Evolutionary conservation across 2,113 vertebrate genomes (phyloP).

Genomic region (Theropithecus gelada): DNA sequence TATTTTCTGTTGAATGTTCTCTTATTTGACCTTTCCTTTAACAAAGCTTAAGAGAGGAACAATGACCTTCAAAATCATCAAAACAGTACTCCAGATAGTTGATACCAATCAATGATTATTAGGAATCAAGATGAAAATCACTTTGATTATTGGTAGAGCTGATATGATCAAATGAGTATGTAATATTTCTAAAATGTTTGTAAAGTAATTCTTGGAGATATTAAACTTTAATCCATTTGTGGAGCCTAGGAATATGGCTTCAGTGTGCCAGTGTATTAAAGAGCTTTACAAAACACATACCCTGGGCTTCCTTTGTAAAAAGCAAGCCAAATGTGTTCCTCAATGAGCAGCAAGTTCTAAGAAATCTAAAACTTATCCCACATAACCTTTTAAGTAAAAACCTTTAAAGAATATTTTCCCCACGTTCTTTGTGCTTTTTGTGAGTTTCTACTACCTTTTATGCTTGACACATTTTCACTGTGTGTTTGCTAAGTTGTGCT

Average conservation of each 20-base stretch:
- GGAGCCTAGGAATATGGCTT: neutral
- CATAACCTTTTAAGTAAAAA: slow-evolving; percentile 45
- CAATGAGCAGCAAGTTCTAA: slow-evolving; percentile 51
- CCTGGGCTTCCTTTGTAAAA: slow-evolving; percentile 22
- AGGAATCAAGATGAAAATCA: neutral
- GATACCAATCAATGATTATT: neutral
- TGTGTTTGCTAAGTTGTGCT: neutral
- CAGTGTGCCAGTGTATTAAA: neutral
- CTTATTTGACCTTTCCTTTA: neutral
- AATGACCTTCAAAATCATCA: neutral
- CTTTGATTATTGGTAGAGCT: neutral
- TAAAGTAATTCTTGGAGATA: neutral
- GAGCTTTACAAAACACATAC: neutral
- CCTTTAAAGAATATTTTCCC: neutral
- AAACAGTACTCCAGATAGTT: neutral
- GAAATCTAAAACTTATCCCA: slow-evolving; percentile 12
- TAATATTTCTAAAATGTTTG: neutral
- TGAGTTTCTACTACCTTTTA: neutral
- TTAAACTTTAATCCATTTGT: neutral
- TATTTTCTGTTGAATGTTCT: neutral
- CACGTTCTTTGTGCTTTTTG: slow-evolving; percentile 6
- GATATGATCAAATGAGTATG: neutral
- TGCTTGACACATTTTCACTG: slow-evolving; percentile 42
- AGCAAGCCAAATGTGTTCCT: slow-evolving; percentile 6
- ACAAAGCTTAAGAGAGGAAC: neutral